A percentile compares a stretch with the other conserved stretches of the same genome.
Evolutionary conservation across 2,888 invertebrate genomes (phyloP).

Genomic region (Zygogramma bicolorata): DNA sequence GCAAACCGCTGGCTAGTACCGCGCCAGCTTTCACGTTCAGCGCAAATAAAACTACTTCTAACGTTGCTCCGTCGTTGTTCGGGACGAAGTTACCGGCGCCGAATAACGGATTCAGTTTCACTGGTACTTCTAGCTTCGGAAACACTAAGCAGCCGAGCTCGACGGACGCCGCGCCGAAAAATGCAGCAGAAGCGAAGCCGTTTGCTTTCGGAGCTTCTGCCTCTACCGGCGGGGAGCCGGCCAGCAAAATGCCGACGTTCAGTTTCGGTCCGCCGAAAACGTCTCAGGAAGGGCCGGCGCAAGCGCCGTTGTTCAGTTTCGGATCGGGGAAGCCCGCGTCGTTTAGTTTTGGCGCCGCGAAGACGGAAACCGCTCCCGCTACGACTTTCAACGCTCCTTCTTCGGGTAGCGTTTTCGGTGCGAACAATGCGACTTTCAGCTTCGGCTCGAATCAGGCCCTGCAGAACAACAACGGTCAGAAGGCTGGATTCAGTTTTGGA

Average conservation of each 20-base stretch:
- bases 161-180: slow-evolving; percentile 8
- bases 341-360: slow-evolving; percentile 33
- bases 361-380: slow-evolving; percentile 20
- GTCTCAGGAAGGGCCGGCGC: slow-evolving; percentile 37
- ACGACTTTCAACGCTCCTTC: slow-evolving; percentile 11
- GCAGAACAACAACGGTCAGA: slow-evolving; percentile 49
- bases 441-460: slow-evolving; percentile 54
- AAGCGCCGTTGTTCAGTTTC: slow-evolving; percentile 59
- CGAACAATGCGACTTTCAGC: slow-evolving; percentile 58
- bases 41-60: neutral
- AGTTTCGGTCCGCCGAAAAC: slow-evolving; percentile 55
- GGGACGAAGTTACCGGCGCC: slow-evolving; percentile 27
- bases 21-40: neutral
- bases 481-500: slow-evolving; percentile 59
- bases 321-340: slow-evolving; percentile 47
- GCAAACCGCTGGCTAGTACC: neutral
- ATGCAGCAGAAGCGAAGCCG: slow-evolving; percentile 46
- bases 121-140: slow-evolving; percentile 26
- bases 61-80: slow-evolving; percentile 25
- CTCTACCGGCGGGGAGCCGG: slow-evolving; percentile 31
- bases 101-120: slow-evolving; percentile 26
- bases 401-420: slow-evolving; percentile 32
- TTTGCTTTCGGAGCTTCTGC: slow-evolving; percentile 49
- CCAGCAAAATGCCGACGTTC: slow-evolving; percentile 53
- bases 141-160: slow-evolving; percentile 10